These are phyloP conservation scores for Sanderia malayensis DNA, from an alignment of 30 jellyfish, hydroid and myxozoan genomes.

Conservation along the genomic window DNA sequence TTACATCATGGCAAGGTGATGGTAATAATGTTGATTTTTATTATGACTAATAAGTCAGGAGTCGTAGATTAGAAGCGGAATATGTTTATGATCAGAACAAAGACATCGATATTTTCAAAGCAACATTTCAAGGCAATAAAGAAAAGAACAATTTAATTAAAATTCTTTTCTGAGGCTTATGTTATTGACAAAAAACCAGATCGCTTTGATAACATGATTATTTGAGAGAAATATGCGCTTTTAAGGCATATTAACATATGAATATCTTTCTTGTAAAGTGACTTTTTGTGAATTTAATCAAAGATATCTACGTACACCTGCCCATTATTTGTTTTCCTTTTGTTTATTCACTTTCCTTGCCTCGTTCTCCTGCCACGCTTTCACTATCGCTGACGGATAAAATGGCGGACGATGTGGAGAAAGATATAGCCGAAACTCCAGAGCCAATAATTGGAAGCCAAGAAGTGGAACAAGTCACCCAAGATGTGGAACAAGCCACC, in stretches of 20 bases:
- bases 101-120: too few species aligned
- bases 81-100: too few species aligned
- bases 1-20: too few species aligned
- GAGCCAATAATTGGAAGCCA: background rate
- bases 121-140: too few species aligned
- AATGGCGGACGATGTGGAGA: constrained; percentile 14
- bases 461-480: background rate
- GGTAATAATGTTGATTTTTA: background rate
- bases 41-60: too few species aligned
- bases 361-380: constrained; percentile 5
- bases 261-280: too few species aligned
- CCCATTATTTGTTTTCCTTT: background rate
- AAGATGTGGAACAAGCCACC: background rate
- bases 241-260: background rate
- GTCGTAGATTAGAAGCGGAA: too few species aligned
- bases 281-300: background rate
- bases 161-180: too few species aligned
- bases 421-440: background rate
- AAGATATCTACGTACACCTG: background rate
- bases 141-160: too few species aligned
- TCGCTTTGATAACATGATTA: too few species aligned
- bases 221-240: too few species aligned
- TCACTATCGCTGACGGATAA: background rate
- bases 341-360: background rate
- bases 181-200: too few species aligned